Conservation (phyloP, 1,140 invertebrate genomes). For the Pachypeltis micranthus region DNA sequence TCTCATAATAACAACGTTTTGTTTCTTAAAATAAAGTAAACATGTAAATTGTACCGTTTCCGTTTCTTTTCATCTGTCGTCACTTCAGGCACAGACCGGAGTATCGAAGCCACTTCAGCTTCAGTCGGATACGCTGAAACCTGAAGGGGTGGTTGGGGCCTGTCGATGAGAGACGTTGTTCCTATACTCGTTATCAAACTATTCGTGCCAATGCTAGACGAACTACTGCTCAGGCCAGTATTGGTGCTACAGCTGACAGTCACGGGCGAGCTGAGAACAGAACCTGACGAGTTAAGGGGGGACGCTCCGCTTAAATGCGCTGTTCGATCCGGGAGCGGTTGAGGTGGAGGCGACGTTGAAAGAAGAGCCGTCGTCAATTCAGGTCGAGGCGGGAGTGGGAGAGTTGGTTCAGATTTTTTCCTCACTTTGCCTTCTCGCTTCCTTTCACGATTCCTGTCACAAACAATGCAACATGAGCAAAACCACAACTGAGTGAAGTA, state of each 20-base stretch:
- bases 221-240: no score
- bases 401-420: not conserved
- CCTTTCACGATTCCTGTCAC: not conserved
- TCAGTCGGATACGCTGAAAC: conserved; percentile 23
- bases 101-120: conserved; percentile 29
- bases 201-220: no score
- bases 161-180: not conserved
- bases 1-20: no score
- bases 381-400: not conserved
- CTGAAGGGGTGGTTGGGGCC: not conserved
- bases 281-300: conserved; percentile 10
- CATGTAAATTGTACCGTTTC: no score
- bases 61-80: conserved; percentile 25
- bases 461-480: no score
- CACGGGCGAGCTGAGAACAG: not conserved
- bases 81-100: conserved; percentile 26
- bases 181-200: no score
- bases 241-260: no score
- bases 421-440: conserved; percentile 2
- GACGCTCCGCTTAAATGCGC: conserved; percentile 13
- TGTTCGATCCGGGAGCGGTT: conserved; percentile 11
- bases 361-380: not conserved
- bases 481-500: no score
- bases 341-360: not conserved
- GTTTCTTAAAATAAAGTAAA: no score